Evolutionary conservation across 1,140 invertebrate genomes (phyloP).

Genomic region (Tetraneura akinire): DNA sequence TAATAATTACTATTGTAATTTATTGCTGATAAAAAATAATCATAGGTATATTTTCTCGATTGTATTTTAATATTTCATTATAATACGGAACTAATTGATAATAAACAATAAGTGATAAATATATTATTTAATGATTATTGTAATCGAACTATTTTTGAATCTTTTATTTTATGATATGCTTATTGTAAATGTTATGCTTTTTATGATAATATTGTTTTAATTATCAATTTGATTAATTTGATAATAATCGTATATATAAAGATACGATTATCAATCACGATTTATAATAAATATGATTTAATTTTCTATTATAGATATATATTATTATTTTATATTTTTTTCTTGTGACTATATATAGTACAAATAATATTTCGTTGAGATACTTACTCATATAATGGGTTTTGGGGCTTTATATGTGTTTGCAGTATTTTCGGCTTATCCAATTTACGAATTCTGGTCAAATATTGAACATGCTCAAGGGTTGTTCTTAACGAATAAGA

Average conservation of each 20-base stretch:
- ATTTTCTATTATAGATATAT: no score
- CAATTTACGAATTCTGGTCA: slow-evolving; percentile 20
- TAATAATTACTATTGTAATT: neutral
- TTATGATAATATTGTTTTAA: no score
- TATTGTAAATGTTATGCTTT: no score
- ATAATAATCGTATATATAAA: no score
- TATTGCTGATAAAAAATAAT: neutral
- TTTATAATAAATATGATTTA: no score
- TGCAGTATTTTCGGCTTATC: slow-evolving; percentile 13
- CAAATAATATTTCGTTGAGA: neutral
- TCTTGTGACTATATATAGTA: neutral
- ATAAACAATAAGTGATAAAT: neutral
- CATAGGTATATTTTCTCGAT: neutral
- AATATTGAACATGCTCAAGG: slow-evolving; percentile 28
- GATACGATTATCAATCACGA: no score
- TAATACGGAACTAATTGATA: neutral
- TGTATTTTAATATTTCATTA: neutral
- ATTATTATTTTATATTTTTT: no score
- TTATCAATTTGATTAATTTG: no score
- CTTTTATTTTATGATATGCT: no score
- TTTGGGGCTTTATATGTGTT: neutral
- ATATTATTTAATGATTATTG: neutral
- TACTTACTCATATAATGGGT: neutral
- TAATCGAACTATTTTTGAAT: no score
- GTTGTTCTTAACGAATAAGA: slow-evolving; percentile 18